Percentiles rank a stretch among this genome's conserved stretches.
These are phyloP conservation scores for Podilymbus podiceps DNA, from an alignment of 2,113 vertebrate species.

Conservation along the genomic window DNA sequence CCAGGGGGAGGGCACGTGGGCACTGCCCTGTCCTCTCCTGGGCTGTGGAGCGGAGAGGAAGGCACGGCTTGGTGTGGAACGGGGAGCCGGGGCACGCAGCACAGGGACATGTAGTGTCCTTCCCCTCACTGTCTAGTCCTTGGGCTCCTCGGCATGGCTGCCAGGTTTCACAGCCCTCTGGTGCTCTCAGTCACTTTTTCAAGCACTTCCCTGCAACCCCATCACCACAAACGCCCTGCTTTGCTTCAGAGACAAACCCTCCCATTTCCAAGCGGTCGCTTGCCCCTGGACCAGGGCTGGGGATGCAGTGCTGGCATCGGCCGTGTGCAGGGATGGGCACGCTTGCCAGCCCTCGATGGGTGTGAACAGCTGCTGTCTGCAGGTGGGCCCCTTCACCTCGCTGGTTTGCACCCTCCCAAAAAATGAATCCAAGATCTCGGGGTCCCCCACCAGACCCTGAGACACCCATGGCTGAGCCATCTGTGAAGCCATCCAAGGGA, in stretches of 20 bases:
- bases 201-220: neutral
- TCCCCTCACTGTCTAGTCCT: neutral
- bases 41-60: neutral
- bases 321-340: neutral
- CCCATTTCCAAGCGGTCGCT: neutral
- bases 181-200: neutral
- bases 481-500: neutral
- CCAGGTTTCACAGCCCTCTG: neutral
- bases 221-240: neutral
- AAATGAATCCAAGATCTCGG: neutral
- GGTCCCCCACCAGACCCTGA: neutral
- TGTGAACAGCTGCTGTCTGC: neutral
- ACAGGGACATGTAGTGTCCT: neutral
- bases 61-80: neutral
- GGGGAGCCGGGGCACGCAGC: neutral
- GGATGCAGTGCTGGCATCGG: neutral
- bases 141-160: neutral
- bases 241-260: neutral
- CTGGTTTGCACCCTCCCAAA: neutral
- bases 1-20: rapidly evolving
- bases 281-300: neutral
- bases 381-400: neutral
- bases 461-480: neutral
- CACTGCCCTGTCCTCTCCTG: neutral
- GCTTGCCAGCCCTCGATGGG: neutral